Percentiles rank a stretch among this genome's conserved stretches.
phyloP scores from a whole-genome alignment of 2,113 vertebrate genomes.

The Ctenomys sociabilis region DNA sequence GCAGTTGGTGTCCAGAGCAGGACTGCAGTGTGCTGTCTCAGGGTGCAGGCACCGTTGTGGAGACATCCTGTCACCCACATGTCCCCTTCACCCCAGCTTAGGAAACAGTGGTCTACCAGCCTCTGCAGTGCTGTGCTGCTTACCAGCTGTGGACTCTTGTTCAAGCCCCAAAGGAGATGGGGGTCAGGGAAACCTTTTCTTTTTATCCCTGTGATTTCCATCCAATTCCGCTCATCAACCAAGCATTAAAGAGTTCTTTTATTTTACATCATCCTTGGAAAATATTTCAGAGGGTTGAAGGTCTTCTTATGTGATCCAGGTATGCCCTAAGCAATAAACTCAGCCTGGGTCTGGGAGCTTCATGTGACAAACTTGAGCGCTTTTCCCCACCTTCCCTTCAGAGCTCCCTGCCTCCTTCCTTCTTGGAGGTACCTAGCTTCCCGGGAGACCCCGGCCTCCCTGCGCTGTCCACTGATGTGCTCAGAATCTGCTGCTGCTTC shows the following conservation, averaged over 20 bases:
- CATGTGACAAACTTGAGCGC: background rate
- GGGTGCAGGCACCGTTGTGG: fast-evolving
- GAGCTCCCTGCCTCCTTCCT: background rate
- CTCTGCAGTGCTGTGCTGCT: background rate
- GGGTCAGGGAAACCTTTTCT: background rate
- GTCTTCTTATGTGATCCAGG: conserved; percentile 50
- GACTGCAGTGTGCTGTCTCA: background rate
- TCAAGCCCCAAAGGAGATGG: fast-evolving
- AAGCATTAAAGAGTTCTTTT: background rate
- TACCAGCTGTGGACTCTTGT: background rate
- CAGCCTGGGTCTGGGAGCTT: background rate
- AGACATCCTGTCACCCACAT: fast-evolving
- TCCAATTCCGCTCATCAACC: background rate
- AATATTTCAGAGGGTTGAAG: background rate
- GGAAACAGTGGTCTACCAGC: background rate
- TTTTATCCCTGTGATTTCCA: background rate
- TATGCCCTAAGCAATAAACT: background rate
- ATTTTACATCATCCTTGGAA: background rate
- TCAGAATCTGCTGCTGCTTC: conserved; percentile 20
- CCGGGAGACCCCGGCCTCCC: fast-evolving
- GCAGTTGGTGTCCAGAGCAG: fast-evolving
- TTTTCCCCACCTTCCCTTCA: background rate
- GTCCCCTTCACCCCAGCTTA: background rate
- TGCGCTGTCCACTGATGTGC: background rate
- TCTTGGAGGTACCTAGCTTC: background rate